Evolutionary conservation across 2,888 invertebrate species (phyloP).

Genomic region (Pterostichus madidus): DNA sequence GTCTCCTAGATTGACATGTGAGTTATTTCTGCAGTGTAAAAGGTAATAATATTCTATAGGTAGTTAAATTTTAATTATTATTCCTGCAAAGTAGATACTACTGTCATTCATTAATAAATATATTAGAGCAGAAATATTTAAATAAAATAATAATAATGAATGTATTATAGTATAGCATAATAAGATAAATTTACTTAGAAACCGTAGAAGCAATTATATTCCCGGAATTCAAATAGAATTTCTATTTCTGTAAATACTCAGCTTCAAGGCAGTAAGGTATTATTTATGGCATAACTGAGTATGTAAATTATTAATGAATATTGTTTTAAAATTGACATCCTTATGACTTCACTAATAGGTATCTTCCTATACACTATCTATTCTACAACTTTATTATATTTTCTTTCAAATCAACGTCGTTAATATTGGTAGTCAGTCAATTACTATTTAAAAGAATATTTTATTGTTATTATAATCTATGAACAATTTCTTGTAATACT

Average conservation of each 20-base stretch:
- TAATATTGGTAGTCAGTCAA: background rate
- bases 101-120: too few species aligned
- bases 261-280: conserved; percentile 36
- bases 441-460: background rate
- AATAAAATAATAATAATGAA: background rate
- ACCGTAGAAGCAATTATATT: conserved; percentile 24
- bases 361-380: background rate
- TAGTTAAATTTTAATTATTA: too few species aligned
- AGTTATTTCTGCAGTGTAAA: too few species aligned
- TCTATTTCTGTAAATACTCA: conserved; percentile 44
- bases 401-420: background rate
- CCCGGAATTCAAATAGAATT: conserved; percentile 49
- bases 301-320: conserved; percentile 52
- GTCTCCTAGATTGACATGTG: background rate
- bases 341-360: conserved; percentile 16
- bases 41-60: too few species aligned
- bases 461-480: background rate
- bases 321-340: conserved; percentile 40
- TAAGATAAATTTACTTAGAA: conserved; percentile 46
- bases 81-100: too few species aligned
- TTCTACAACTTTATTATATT: conserved; percentile 13
- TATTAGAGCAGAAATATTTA: too few species aligned
- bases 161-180: conserved; percentile 6
- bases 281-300: conserved; percentile 36
- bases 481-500: background rate